These are phyloP conservation scores for Tanypteryx hageni DNA, from an alignment of 2,888 invertebrate genomes.

Conservation along the genomic window DNA sequence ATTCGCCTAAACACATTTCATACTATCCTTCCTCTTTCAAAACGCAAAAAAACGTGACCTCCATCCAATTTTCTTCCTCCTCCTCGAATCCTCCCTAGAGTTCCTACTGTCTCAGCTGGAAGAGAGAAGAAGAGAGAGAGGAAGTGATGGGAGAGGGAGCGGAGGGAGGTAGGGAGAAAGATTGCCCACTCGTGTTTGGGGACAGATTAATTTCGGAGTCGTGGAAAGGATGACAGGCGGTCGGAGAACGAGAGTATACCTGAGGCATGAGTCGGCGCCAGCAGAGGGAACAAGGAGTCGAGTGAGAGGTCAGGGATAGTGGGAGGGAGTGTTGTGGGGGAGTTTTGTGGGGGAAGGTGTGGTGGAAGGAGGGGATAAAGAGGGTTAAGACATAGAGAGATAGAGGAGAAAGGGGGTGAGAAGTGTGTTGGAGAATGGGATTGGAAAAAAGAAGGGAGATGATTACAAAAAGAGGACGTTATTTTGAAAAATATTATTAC, in stretches of 20 bases:
- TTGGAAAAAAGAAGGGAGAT: background rate
- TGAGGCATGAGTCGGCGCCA: background rate
- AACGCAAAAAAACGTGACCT: background rate
- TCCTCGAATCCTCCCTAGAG: background rate
- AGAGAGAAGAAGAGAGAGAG: background rate
- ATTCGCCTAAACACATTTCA: background rate
- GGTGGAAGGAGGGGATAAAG: background rate
- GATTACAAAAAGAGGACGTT: too few relatives aligned
- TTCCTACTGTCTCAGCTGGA: background rate
- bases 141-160: background rate
- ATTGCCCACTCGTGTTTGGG: conserved; percentile 51
- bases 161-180: background rate
- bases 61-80: background rate
- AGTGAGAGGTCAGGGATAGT: background rate
- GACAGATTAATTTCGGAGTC: conserved; percentile 46
- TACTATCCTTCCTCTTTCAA: background rate
- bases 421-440: background rate
- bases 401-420: too few relatives aligned
- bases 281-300: background rate
- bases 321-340: too few relatives aligned
- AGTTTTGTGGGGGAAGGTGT: too few relatives aligned
- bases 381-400: background rate
- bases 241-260: background rate
- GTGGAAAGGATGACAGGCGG: background rate
- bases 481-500: too few relatives aligned